phyloP scores from a whole-genome alignment of 1,140 invertebrate genomes.

The Dendroctonus valens region DNA sequence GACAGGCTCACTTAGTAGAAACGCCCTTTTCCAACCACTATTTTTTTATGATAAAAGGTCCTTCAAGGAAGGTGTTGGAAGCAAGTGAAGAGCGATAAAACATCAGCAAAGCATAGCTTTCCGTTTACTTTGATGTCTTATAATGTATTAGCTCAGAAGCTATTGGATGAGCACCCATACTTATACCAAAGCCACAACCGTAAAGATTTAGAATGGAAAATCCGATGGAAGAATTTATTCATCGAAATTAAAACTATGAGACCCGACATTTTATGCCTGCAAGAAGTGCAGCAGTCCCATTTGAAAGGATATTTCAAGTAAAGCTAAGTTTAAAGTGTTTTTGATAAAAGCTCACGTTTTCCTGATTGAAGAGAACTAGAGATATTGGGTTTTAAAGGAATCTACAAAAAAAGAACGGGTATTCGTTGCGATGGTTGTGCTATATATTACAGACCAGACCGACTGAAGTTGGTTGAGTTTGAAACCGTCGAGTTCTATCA shows the following conservation, averaged over 20 bases:
- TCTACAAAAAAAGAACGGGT: conserved; percentile 75
- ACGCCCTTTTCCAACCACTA: too few species aligned
- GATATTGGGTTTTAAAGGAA: conserved; percentile 57
- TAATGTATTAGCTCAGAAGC: conserved; percentile 84
- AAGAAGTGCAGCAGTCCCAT: conserved; percentile 84
- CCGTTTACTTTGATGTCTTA: conserved; percentile 66
- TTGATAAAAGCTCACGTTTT: conserved; percentile 3
- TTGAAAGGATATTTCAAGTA: conserved; percentile 59
- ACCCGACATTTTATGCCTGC: conserved; percentile 80
- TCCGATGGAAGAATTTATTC: conserved; percentile 64
- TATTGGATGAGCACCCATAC: conserved; percentile 71
- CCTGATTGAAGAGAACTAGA: conserved; percentile 41
- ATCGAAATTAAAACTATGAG: conserved; percentile 67
- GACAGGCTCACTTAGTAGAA: too few species aligned
- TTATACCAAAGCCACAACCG: conserved; percentile 68
- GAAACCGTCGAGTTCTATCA: conserved; percentile 62
- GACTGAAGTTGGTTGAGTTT: conserved; percentile 64
- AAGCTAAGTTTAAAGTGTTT: conserved; percentile 50
- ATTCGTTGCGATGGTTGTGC: conserved; percentile 75
- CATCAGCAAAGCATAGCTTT: conserved; percentile 33
- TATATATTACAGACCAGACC: conserved; percentile 68
- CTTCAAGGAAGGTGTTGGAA: too few species aligned
- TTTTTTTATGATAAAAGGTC: too few species aligned
- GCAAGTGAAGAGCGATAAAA: too few species aligned
- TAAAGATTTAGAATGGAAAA: conserved; percentile 67